Conservation (phyloP, 1,140 invertebrate species). For the Drosophila bocki region DNA sequence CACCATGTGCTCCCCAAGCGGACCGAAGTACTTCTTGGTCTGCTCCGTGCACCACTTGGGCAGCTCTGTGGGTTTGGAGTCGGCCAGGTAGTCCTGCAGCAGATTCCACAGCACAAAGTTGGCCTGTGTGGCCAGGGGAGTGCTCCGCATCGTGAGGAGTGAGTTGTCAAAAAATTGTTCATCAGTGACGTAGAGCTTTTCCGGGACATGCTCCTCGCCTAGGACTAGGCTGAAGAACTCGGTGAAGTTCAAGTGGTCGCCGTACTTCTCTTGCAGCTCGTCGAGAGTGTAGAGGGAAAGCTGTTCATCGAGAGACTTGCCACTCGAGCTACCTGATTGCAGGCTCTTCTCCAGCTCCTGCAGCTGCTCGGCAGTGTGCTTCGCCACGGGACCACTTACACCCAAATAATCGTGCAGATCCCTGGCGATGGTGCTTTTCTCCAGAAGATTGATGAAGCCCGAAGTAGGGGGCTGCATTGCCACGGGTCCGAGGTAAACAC, state of each 20-base stretch:
- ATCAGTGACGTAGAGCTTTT: conserved; percentile 50
- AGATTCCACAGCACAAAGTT: conserved; percentile 69
- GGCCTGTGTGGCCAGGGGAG: conserved; percentile 18
- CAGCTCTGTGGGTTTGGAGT: not conserved
- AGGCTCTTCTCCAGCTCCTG: conserved; percentile 26
- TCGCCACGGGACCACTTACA: conserved; percentile 23
- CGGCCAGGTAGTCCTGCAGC: conserved; percentile 52
- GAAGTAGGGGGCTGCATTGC: not conserved
- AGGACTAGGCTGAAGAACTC: conserved; percentile 56
- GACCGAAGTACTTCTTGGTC: conserved; percentile 64
- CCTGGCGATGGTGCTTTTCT: not conserved
- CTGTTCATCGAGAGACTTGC: conserved; percentile 15
- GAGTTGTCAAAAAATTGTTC: conserved; percentile 29
- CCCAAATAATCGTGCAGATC: conserved; percentile 48
- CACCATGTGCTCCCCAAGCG: conserved; percentile 60
- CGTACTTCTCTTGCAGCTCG: conserved; percentile 52
- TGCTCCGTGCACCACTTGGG: conserved; percentile 51
- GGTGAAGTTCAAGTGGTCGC: conserved; percentile 47
- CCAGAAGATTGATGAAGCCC: conserved; percentile 11
- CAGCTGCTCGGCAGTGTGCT: conserved; percentile 28
- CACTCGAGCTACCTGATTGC: not conserved
- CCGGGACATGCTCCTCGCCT: conserved; percentile 49
- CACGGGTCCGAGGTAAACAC: conserved; percentile 52
- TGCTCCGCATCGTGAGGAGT: conserved; percentile 21
- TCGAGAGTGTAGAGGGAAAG: conserved; percentile 37